Evolutionary conservation across 2,888 invertebrate species (phyloP).

Genomic region (Eurytoma adleriae): DNA sequence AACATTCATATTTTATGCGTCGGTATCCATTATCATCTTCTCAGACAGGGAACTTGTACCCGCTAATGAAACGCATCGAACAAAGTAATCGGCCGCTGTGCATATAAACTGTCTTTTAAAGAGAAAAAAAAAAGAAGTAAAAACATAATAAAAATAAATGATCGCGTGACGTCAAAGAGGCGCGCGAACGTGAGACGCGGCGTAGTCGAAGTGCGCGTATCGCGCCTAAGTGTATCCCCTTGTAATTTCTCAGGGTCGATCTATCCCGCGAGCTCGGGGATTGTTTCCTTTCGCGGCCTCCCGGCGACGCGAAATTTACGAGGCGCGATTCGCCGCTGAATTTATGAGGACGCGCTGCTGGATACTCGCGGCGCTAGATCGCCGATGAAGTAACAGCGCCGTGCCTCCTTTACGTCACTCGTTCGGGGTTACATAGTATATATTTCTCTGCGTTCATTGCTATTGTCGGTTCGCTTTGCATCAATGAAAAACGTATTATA

Average conservation of each 20-base stretch:
- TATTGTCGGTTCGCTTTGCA: too few relatives aligned
- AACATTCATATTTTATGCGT: too few relatives aligned
- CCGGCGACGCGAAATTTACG: neutral
- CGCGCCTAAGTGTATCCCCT: constrained; percentile 30
- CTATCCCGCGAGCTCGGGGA: neutral
- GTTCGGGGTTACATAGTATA: too few relatives aligned
- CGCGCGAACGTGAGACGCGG: neutral
- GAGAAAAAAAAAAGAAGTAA: neutral
- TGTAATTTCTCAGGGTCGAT: constrained; percentile 42
- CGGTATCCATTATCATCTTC: too few relatives aligned
- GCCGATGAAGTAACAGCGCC: neutral
- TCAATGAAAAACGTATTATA: too few relatives aligned
- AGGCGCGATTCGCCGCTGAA: constrained; percentile 18
- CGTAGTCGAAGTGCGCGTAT: neutral
- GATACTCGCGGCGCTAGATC: neutral
- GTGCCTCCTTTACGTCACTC: too few relatives aligned
- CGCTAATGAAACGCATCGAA: neutral
- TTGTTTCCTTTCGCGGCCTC: constrained; percentile 17
- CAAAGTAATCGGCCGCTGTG: neutral
- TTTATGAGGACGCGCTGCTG: neutral
- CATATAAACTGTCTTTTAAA: neutral
- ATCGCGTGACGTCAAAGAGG: neutral
- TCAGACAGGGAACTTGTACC: too few relatives aligned
- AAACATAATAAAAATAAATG: neutral
- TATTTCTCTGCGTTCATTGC: too few relatives aligned